Evolutionary conservation across 1,140 invertebrate species (phyloP), one percentile per base, ranked within the genome.

Genomic region (Danaus melanippus): DNA sequence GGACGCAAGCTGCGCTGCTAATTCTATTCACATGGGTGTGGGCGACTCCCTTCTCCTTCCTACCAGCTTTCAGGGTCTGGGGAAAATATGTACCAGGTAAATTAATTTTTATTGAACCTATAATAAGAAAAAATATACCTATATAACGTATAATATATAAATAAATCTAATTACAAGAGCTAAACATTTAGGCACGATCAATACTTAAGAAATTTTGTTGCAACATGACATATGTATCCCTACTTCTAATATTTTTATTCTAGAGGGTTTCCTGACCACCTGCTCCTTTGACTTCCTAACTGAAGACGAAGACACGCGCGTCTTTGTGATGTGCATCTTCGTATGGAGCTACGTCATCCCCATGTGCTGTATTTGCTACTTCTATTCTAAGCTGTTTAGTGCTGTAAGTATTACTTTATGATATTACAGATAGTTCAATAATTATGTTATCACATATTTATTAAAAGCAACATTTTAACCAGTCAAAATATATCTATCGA

Each of bases 231-330:
- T 32, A 32, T 32, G 2, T 32, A 32, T 32, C 4, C 2, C 21
- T 4, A 32, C 21, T 32, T 32, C 21, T 7, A 5, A 10, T 8
- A 11, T 40, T 21, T 17, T 21, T 42, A 56, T 86, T 87, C 8
- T 79, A 91, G 93, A 94, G 89, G 93, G 93, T 9, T 93, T 92
- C 71, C 86, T 94, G 41, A 94, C 93, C 1, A 93, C 92, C 1
- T 94, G 92, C 71, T 91, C 90, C 8, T 93, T 94, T 60, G 93
- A 94, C 70, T 94, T 90, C 70, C 83, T 94, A 43, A 90, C 90
- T 8, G 90, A 93, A 1, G 90, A 92, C 67, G 85, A 90, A 46
- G 91, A 92, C 45, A 94, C 91, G 1, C 90, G 89, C 55, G 87
- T 90, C 1, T 95, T 93, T 71, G 91, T 93, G 0, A 89, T 83